Evolutionary conservation across 2,888 invertebrate genomes (phyloP).

Genomic region (Cylloceria caligata): DNA sequence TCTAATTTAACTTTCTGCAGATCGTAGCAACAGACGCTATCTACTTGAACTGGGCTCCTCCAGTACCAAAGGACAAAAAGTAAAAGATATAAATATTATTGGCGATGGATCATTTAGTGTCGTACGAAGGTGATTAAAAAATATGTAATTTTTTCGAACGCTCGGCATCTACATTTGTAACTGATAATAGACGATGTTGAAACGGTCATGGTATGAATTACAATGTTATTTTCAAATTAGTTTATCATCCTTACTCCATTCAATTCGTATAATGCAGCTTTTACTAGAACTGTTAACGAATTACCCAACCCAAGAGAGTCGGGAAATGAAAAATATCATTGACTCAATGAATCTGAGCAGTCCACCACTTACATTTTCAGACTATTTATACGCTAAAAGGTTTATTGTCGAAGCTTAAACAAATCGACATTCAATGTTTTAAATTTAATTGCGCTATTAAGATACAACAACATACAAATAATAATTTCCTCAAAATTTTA

Average conservation of each 20-base stretch:
- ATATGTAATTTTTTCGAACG: constrained; percentile 45
- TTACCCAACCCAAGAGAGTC: no score
- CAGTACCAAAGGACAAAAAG: constrained; percentile 48
- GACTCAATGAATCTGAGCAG: no score
- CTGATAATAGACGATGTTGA: constrained; percentile 45
- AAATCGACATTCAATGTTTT: background rate
- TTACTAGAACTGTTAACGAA: no score
- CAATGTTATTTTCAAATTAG: background rate
- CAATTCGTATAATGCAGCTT: background rate
- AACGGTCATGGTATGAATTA: background rate
- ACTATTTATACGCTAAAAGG: no score
- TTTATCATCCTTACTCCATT: background rate
- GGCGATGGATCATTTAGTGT: constrained; percentile 55
- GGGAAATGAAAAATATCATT: no score
- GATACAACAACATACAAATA: background rate
- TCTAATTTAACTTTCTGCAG: constrained; percentile 9
- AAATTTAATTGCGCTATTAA: no score
- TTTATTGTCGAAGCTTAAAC: no score
- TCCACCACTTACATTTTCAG: no score
- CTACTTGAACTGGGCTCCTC: constrained; percentile 61
- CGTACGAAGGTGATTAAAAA: constrained; percentile 32
- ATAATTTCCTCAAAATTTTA: constrained; percentile 44
- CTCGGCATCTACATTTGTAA: constrained; percentile 36
- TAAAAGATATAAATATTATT: constrained; percentile 28
- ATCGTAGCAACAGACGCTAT: constrained; percentile 48